These are phyloP conservation scores for Lepidothrix coronata DNA, from an alignment of 2,113 vertebrate genomes.

Conservation along the genomic window DNA sequence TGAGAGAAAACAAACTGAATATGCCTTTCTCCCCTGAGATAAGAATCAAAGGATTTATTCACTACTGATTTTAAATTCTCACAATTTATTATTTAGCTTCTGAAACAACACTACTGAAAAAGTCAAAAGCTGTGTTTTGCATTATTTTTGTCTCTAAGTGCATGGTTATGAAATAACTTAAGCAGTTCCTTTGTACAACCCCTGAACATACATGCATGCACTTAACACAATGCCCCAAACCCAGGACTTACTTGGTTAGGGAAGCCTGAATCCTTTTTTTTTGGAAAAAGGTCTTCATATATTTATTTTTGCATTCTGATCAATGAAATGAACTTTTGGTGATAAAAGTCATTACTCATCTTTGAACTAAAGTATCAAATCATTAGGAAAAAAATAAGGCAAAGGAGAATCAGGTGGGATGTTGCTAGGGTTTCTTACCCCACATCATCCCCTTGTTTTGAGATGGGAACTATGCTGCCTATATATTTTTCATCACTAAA, in stretches of 20 bases:
- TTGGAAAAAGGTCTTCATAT: not conserved
- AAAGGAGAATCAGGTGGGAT: not conserved
- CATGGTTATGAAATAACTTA: not conserved
- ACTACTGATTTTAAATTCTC: not conserved
- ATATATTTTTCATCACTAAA: not conserved
- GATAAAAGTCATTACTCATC: not conserved
- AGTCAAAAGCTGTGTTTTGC: not conserved
- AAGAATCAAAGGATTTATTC: not conserved
- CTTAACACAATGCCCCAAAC: not conserved
- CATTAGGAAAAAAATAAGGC: not conserved
- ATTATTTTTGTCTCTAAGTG: not conserved
- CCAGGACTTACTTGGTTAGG: not conserved
- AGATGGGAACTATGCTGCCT: not conserved
- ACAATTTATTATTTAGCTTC: not conserved
- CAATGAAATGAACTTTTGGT: not conserved
- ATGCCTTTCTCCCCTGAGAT: not conserved
- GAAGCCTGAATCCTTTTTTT: not conserved
- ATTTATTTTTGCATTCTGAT: not conserved
- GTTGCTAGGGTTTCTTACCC: not conserved
- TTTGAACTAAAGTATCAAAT: not conserved
- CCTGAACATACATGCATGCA: not conserved
- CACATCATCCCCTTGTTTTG: not conserved
- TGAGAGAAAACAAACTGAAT: not conserved
- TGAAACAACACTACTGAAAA: not conserved
- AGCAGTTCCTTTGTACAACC: not conserved